phyloP scores from a whole-genome alignment of 2,888 invertebrate species.

The Ochropacha duplaris region DNA sequence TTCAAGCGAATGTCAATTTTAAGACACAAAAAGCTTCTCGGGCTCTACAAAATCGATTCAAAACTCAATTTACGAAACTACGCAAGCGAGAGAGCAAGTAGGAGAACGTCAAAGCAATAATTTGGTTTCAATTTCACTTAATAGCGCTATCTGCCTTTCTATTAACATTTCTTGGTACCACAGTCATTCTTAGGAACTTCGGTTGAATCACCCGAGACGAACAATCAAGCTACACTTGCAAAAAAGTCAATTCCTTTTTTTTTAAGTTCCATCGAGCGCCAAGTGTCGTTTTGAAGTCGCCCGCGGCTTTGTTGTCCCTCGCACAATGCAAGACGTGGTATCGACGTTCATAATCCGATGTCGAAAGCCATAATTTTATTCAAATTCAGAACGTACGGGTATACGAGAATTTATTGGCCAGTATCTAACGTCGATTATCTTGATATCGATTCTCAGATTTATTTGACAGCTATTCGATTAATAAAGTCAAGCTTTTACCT shows the following conservation, averaged over 20 bases:
- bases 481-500: not conserved
- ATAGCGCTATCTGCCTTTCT: constrained; percentile 25
- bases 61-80: constrained; percentile 11
- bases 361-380: not conserved
- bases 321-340: not conserved
- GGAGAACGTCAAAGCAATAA: constrained; percentile 6
- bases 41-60: not conserved
- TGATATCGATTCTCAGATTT: not conserved
- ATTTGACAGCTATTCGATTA: not conserved
- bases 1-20: not conserved
- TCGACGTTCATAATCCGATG: not conserved
- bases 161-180: constrained; percentile 22
- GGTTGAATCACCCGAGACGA: constrained; percentile 25
- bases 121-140: constrained; percentile 23
- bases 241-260: constrained; percentile 18
- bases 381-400: not conserved
- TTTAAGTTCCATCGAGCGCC: constrained; percentile 16
- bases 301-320: not conserved
- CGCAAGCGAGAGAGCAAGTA: constrained; percentile 1
- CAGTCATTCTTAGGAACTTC: constrained; percentile 17
- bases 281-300: constrained; percentile 8
- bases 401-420: not conserved
- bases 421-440: not conserved
- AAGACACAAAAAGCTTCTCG: not conserved
- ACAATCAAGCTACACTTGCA: constrained; percentile 13